Conservation (phyloP, 2,113 vertebrate species). For the Rhinichthys klamathensis region DNA sequence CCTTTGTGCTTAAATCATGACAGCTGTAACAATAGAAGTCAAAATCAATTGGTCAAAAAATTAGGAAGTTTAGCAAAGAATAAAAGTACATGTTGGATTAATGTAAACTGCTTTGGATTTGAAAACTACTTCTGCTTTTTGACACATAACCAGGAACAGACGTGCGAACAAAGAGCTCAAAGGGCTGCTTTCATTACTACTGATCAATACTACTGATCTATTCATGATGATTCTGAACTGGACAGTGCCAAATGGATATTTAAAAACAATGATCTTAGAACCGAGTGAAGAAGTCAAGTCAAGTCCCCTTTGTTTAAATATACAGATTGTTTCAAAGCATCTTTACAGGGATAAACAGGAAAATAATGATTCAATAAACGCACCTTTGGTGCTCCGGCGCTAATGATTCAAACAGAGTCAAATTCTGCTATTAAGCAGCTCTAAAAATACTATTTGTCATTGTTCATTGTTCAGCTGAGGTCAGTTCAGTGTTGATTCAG, state of each 20-base stretch:
- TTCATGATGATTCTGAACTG: neutral
- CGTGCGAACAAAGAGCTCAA: neutral
- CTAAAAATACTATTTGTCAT: too few species aligned
- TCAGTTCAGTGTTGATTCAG: too few species aligned
- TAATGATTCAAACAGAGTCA: too few species aligned
- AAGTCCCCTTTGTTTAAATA: neutral
- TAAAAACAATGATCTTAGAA: neutral
- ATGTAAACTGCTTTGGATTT: neutral
- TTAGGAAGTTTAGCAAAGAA: neutral
- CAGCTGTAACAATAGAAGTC: neutral
- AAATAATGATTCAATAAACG: neutral
- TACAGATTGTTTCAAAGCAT: neutral
- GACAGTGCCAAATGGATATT: neutral
- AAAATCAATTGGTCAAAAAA: conserved; percentile 15
- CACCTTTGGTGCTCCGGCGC: too few species aligned
- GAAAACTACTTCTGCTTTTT: neutral
- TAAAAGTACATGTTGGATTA: neutral
- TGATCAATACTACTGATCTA: neutral
- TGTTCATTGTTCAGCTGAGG: too few species aligned
- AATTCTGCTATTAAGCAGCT: too few species aligned
- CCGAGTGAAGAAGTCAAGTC: neutral
- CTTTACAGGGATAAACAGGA: neutral
- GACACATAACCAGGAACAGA: neutral
- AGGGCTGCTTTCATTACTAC: neutral
- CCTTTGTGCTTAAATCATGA: neutral